These are phyloP conservation scores for Pempheris klunzingeri DNA, from an alignment of 2,797 vertebrate species.

Conservation along the genomic window DNA sequence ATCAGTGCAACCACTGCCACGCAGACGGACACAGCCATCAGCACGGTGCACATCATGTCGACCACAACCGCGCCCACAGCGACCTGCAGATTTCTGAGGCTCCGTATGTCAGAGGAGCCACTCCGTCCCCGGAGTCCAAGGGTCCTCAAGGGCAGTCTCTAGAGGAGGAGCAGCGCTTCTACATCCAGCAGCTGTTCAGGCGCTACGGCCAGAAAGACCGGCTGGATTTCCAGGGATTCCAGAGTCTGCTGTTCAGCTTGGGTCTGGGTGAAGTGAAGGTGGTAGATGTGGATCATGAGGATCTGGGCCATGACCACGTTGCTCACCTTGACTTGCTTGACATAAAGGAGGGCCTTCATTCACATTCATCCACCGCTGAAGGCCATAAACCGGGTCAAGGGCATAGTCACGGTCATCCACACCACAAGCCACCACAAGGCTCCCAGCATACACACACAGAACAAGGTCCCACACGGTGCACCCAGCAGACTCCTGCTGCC, in stretches of 20 bases:
- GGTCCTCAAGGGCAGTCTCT: slow-evolving; percentile 77
- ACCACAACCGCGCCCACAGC: slow-evolving; percentile 79
- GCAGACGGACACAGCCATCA: slow-evolving; percentile 84
- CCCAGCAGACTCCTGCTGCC: slow-evolving; percentile 12
- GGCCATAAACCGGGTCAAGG: not conserved
- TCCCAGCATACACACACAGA: slow-evolving; percentile 57
- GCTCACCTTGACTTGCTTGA: slow-evolving; percentile 94
- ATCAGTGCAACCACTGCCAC: slow-evolving; percentile 94
- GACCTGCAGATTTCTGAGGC: slow-evolving; percentile 90
- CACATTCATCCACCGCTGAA: slow-evolving; percentile 80
- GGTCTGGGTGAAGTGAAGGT: slow-evolving; percentile 95
- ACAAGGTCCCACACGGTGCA: slow-evolving; percentile 61
- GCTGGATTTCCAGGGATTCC: slow-evolving; percentile 93
- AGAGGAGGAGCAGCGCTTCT: slow-evolving; percentile 94
- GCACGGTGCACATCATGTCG: slow-evolving; percentile 58
- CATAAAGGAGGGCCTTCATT: slow-evolving; percentile 90
- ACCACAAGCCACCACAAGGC: slow-evolving; percentile 48
- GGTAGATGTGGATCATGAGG: slow-evolving; percentile 91
- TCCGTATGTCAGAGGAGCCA: slow-evolving; percentile 78
- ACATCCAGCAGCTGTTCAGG: slow-evolving; percentile 94
- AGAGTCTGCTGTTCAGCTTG: slow-evolving; percentile 92
- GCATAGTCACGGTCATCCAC: slow-evolving; percentile 52
- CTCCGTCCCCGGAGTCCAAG: slow-evolving; percentile 69
- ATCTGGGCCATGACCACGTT: slow-evolving; percentile 95
- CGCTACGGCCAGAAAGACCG: slow-evolving; percentile 92